Evolutionary conservation across 2,888 invertebrate genomes (phyloP).

Genomic region (Ophion obscuratus): DNA sequence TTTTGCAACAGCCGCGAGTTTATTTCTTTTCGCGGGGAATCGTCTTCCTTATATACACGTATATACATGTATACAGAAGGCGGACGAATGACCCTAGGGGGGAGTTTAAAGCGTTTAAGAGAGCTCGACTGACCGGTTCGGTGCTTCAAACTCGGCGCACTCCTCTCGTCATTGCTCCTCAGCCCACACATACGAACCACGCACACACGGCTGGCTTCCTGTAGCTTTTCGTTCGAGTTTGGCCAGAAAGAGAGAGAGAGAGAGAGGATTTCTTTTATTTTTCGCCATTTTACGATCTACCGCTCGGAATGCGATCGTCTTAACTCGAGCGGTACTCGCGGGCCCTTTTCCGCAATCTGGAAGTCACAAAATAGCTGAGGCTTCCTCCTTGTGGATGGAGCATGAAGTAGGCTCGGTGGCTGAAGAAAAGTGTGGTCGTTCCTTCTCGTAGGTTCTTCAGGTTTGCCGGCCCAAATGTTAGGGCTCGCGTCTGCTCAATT

Average conservation of each 20-base stretch:
- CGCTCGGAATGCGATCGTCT: constrained; percentile 27
- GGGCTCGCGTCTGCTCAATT: too few relatives aligned
- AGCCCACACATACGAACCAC: constrained; percentile 4
- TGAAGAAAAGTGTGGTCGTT: too few relatives aligned
- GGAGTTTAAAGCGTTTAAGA: constrained; percentile 57
- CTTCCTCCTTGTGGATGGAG: too few relatives aligned
- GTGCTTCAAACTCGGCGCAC: constrained; percentile 51
- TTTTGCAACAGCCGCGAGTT: constrained; percentile 52
- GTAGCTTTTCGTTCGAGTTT: constrained; percentile 34
- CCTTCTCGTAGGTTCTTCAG: too few relatives aligned
- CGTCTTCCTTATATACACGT: constrained; percentile 34
- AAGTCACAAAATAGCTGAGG: neutral
- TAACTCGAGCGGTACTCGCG: neutral
- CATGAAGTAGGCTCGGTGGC: too few relatives aligned
- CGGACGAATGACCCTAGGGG: constrained; percentile 60
- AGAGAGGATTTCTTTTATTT: constrained; percentile 16
- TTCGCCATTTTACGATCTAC: constrained; percentile 40
- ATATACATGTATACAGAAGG: neutral
- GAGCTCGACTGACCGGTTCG: constrained; percentile 65
- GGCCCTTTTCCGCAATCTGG: constrained; percentile 1
- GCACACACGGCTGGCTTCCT: neutral
- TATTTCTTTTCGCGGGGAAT: constrained; percentile 60
- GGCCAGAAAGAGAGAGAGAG: neutral
- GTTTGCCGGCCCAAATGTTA: too few relatives aligned
- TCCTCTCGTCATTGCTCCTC: constrained; percentile 38